Percentiles rank a stretch among this genome's conserved stretches.
Evolutionary conservation across 2,113 vertebrate genomes (phyloP).

Genomic region (Sceloporus tristichus): DNA sequence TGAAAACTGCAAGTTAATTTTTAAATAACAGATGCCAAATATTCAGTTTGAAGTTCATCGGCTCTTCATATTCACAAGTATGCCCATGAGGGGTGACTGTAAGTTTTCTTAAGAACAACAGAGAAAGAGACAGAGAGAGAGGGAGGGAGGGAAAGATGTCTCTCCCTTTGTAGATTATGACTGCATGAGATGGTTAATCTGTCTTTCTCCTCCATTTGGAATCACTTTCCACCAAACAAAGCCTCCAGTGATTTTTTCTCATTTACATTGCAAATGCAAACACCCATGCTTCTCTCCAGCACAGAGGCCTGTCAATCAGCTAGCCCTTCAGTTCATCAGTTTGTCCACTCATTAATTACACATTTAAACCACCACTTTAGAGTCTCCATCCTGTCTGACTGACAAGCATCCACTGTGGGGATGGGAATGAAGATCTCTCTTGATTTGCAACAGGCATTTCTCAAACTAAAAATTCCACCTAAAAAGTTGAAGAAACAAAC

Average conservation of each 20-base stretch:
- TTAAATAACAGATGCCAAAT: background rate
- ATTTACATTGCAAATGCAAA: background rate
- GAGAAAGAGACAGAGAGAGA: too few relatives aligned
- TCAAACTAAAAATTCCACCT: too few relatives aligned
- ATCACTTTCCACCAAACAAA: conserved; percentile 10
- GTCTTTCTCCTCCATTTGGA: background rate
- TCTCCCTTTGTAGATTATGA: background rate
- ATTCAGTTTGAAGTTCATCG: background rate
- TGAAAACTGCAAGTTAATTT: background rate
- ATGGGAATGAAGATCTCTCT: background rate
- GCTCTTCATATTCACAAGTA: background rate
- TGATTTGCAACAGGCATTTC: too few relatives aligned
- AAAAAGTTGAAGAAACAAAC: too few relatives aligned
- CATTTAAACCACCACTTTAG: conserved; percentile 6
- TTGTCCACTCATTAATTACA: background rate
- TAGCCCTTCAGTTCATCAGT: rapidly evolving
- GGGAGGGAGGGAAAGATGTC: too few relatives aligned
- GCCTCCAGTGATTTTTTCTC: conserved; percentile 6
- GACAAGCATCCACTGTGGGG: background rate
- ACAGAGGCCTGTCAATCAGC: conserved; percentile 1
- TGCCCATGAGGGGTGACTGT: too few relatives aligned
- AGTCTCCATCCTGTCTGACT: background rate
- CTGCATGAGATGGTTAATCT: background rate
- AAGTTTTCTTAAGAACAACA: background rate
- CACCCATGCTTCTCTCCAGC: background rate